Evolutionary conservation across 2,797 vertebrate species (phyloP).

Genomic region (Intellagama lesueurii): DNA sequence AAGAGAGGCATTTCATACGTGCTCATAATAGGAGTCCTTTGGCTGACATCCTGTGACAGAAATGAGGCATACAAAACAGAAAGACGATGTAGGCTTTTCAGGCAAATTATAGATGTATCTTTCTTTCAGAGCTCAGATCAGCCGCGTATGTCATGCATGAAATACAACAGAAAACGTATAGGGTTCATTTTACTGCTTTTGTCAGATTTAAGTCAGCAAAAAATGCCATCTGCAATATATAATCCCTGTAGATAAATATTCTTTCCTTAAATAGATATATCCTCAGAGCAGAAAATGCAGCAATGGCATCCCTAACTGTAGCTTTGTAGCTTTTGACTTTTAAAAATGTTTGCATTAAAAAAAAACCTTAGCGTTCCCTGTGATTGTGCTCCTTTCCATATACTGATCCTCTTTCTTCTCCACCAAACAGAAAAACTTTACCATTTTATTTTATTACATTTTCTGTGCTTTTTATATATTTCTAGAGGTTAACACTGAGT

Average conservation of each 20-base stretch:
- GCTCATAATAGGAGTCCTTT: not conserved
- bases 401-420: not conserved
- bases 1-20: not conserved
- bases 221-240: conserved; percentile 9
- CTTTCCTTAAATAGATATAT: conserved; percentile 8
- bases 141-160: not conserved
- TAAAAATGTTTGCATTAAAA: not conserved
- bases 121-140: not conserved
- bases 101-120: not conserved
- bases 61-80: not conserved
- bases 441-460: conserved; percentile 37
- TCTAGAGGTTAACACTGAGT: conserved; percentile 16
- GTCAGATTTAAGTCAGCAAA: conserved; percentile 22
- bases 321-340: not conserved
- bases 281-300: not conserved
- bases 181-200: not conserved
- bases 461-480: conserved; percentile 39
- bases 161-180: not conserved
- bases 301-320: not conserved
- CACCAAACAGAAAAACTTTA: not conserved
- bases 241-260: conserved; percentile 14
- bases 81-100: not conserved
- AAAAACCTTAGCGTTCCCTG: conserved; percentile 1
- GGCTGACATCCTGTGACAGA: not conserved
- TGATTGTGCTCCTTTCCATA: not conserved